These are phyloP conservation scores for Arctopsyche grandis DNA, from an alignment of 1,140 invertebrate genomes.

Conservation along the genomic window DNA sequence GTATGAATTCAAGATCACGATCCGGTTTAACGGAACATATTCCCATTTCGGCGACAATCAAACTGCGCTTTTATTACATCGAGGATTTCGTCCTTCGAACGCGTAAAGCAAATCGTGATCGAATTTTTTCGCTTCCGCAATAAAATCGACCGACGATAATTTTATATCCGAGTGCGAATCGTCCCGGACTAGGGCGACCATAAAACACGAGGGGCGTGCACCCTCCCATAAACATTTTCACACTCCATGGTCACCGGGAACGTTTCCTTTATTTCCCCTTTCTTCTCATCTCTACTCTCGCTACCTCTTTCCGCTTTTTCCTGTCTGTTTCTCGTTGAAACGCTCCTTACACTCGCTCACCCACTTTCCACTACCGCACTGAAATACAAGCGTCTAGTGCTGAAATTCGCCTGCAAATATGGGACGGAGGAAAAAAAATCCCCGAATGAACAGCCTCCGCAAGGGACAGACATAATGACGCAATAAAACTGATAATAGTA, in stretches of 20 bases:
- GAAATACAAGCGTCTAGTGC: background rate
- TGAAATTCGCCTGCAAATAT: constrained; percentile 7
- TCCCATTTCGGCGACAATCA: constrained; percentile 14
- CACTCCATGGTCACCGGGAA: constrained; percentile 39
- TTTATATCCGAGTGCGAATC: constrained; percentile 49
- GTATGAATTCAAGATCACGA: no score
- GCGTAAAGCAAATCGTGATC: constrained; percentile 17
- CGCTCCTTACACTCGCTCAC: no score
- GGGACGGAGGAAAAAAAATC: background rate
- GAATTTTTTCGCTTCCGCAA: constrained; percentile 25
- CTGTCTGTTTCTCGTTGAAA: constrained; percentile 4
- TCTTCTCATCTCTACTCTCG: constrained; percentile 40
- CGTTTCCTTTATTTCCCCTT: constrained; percentile 45
- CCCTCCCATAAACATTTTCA: constrained; percentile 52
- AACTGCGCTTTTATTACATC: constrained; percentile 10
- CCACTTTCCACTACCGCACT: no score
- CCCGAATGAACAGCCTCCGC: background rate
- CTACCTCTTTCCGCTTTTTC: background rate
- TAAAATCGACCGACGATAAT: constrained; percentile 52
- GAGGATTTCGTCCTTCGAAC: constrained; percentile 10
- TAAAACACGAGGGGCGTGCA: constrained; percentile 39
- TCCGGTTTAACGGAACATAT: no score
- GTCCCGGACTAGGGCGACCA: constrained; percentile 26
- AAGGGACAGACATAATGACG: constrained; percentile 5
- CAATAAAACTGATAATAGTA: constrained; percentile 31